These are phyloP conservation scores for Oreochromis spilurus DNA, from an alignment of 2,113 vertebrate genomes.

Conservation along the genomic window DNA sequence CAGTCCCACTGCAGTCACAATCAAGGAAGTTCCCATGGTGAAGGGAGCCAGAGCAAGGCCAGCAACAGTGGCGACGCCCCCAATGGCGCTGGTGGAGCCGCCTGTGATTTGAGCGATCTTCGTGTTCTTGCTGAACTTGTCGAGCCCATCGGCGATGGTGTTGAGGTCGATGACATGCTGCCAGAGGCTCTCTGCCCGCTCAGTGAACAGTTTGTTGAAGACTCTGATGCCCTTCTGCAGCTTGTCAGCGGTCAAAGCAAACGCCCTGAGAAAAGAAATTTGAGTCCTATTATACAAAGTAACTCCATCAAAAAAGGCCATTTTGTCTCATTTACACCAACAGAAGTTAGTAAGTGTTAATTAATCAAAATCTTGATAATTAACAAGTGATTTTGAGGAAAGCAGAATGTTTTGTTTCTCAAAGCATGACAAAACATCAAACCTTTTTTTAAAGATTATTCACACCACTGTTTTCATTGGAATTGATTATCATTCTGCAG, in stretches of 20 bases:
- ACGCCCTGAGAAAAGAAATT: constrained; percentile 47
- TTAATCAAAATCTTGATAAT: background rate
- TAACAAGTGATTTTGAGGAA: background rate
- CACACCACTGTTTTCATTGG: background rate
- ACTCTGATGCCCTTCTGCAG: constrained; percentile 73
- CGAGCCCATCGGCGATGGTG: constrained; percentile 66
- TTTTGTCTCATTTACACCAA: background rate
- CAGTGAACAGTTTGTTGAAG: constrained; percentile 74
- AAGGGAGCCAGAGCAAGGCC: constrained; percentile 74
- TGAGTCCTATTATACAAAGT: background rate
- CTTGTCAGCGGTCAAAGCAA: constrained; percentile 71
- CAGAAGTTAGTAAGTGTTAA: background rate
- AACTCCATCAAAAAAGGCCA: background rate
- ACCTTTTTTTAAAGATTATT: background rate
- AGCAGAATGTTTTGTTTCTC: background rate
- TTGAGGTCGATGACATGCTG: constrained; percentile 75
- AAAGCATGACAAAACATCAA: background rate
- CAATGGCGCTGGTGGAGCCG: constrained; percentile 73
- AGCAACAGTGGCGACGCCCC: constrained; percentile 70
- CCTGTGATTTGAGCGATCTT: constrained; percentile 78
- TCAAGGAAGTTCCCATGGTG: constrained; percentile 72
- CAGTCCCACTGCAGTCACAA: constrained; percentile 72
- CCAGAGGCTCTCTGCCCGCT: constrained; percentile 72
- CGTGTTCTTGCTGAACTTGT: constrained; percentile 75
- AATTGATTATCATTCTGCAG: background rate